phyloP scores from a whole-genome alignment of 2,797 vertebrate species.

The Microctenopoma stevenorrisi region DNA sequence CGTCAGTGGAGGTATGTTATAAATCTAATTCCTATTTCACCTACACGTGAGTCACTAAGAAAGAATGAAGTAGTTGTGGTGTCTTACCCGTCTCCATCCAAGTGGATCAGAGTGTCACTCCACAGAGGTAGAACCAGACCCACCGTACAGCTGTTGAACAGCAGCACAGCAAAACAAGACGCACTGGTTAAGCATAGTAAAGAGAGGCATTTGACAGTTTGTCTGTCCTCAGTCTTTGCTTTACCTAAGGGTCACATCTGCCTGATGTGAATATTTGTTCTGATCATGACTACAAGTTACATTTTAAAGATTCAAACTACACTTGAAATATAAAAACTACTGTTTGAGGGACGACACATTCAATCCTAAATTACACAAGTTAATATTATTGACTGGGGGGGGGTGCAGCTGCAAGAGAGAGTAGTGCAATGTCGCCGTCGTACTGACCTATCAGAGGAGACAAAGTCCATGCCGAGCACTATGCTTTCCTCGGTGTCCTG shows the following conservation, averaged over 20 bases:
- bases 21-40: background rate
- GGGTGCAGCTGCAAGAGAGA: background rate
- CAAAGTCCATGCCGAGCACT: conserved; percentile 96
- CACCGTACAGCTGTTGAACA: conserved; percentile 89
- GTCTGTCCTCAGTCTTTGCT: background rate
- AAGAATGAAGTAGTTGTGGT: conserved; percentile 28
- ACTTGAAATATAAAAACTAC: background rate
- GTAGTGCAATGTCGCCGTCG: background rate
- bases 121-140: conserved; percentile 97
- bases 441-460: conserved; percentile 90
- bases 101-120: conserved; percentile 97
- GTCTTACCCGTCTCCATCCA: conserved; percentile 98
- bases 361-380: background rate
- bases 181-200: background rate
- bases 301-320: too few species aligned
- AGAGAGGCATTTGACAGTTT: background rate
- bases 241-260: background rate
- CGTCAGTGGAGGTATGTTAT: too few species aligned
- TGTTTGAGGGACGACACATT: background rate
- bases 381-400: background rate
- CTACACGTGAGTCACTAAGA: conserved; percentile 8
- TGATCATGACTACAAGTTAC: too few species aligned
- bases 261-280: too few species aligned
- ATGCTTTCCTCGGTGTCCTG: conserved; percentile 98
- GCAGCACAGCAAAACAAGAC: conserved; percentile 37